Base-by-base conservation (phyloP, 2,797 vertebrate species). In the Petrocephalus schoutedeni region DNA sequence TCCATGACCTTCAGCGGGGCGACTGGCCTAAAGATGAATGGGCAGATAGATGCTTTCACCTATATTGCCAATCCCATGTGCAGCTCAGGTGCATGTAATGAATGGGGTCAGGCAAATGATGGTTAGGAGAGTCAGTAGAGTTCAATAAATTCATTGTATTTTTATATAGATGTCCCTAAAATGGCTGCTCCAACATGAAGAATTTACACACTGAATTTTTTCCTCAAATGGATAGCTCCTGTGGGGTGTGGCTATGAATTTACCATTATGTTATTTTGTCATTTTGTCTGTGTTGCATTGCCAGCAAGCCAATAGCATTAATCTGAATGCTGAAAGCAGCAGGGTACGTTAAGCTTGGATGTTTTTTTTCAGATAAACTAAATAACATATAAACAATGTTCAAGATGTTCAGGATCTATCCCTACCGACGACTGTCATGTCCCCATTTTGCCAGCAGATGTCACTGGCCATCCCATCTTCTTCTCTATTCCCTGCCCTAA, bases 141-240 rank as follows among this genome's bases (percentile, higher is more conserved):
- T 77, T 77, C 16, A 77, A 77, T 77, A 14, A 45, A 77, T 77
- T 77, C 71, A 77, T 77, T 77, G 71, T 45, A 41, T 77, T 77
- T 77, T 19, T 77, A 77, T 45, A 77, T 77, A 45, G 71, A 41
- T 32, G 19, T 45, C 41, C 71, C 36, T 45, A 77, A 77, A 77
- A 41, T 2, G 36, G 16, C 36, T 45, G 36, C 71, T n/a, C 71
- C 10, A 67, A 32, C 64, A 32, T 6, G 14, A 32, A 32, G 28
- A 67, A 67, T 67, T 32, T 67, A 67, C 10, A 7, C 64, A 67
- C 28, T 67, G 64, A 67, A 32, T 67, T 5, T 36, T 67, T 10
- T 10, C 64, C 64, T 67, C 10, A 67, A 67, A 67, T 67, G 32
- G 64, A 67, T 67, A 32, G 64, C 10, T 32, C 28, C 28, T 67